Base-by-base conservation (phyloP, 2,888 invertebrate genomes). In the Gymnosoma rotundatum region DNA sequence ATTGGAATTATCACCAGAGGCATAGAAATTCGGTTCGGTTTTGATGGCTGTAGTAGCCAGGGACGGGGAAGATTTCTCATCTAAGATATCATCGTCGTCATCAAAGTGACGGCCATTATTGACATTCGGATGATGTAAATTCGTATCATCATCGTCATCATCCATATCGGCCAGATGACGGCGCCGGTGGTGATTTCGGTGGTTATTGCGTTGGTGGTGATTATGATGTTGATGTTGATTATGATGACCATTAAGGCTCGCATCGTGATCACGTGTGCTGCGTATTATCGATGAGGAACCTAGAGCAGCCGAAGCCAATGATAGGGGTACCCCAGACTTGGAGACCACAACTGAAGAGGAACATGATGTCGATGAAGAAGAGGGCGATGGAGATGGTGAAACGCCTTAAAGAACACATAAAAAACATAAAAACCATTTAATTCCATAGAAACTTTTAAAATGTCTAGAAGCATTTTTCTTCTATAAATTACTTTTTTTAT, bases 31-130 rank as follows among this genome's bases (percentile, higher is more conserved):
- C 87, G 91, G 91, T 88, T 91, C 91, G 50, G 90, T 89, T 88
- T 91, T 92, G 38, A 90, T 91, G 86, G 92, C 92, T 79, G 91
- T 89, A 38, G 92, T 91, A 87, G 91, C 91, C 89, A 91, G 88
- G 89, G 92, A 91, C 90, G 91, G 91, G 88, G 91, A 92, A 86
- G 91, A 90, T 87, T 91, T 91, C 87, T 90, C 91, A 87, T 90
- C 91, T 87, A 87, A 87, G 80, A 87, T 82, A 60, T 60, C 88
- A 89, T 58, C 85, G 60, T 84, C 69, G 73, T 88, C 83, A 81
- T 84, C 81, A 18, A 84, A 84, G 54, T 84, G 84, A 61, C 84
- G 84, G 16, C 84, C 84, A 45, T 84, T 82, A 52, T 81, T 81
- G 60, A 64, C 70, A n/a, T 32, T 84, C 48, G 84, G 81, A 75